Base-by-base conservation (phyloP, 2,888 invertebrate species). In the Amphipoea lucens region DNA sequence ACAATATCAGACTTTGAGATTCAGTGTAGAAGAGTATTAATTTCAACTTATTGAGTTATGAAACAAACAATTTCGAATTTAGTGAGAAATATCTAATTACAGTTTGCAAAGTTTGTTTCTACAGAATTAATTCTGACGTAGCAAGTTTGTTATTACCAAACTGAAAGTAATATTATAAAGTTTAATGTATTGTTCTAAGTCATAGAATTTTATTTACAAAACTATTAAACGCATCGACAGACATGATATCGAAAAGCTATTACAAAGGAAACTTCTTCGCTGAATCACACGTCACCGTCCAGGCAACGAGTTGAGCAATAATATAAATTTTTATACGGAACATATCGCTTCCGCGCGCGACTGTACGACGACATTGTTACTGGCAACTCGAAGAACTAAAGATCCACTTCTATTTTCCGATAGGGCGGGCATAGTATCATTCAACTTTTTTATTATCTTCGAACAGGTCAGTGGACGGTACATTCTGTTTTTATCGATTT, bases 401-500 rank as follows among this genome's bases (percentile, higher is more conserved):
- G 94, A 94, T 93, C 95, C 94, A 93, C 96, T 95, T 92, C 91
- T 94, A 94, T 96, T 95, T 96, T 95, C 96, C 96, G 95, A 96
- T 95, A 96, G 96, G 94, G 90, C 93, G 95, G 93, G 92, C 94
- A 93, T 92, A 94, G 95, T 95, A 95, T 95, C 95, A 95, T 95
- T 95, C 94, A 96, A 96, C 94, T 96, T 96, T 96, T 95, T 96
- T 96, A 96, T 96, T 96, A 96, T 96, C 95, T 95, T 91, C 89
- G 92, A 92, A 92, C 94, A 94, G 96, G 95, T 94, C 95, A 94
- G 89, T 90, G 92, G 91, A 92, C 90, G 86, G 88, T 90, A 89
- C 90, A 88, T 86, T 86, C 85, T 87, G 85, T 76, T 89, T 85
- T 85, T 90, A 90, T 90, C 90, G 90, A 90, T 90, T 85, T 89